Percentiles rank a stretch among this genome's conserved stretches.
Conservation (phyloP, 92 coral and sea anemone species). For the Paramuricea clavata region DNA sequence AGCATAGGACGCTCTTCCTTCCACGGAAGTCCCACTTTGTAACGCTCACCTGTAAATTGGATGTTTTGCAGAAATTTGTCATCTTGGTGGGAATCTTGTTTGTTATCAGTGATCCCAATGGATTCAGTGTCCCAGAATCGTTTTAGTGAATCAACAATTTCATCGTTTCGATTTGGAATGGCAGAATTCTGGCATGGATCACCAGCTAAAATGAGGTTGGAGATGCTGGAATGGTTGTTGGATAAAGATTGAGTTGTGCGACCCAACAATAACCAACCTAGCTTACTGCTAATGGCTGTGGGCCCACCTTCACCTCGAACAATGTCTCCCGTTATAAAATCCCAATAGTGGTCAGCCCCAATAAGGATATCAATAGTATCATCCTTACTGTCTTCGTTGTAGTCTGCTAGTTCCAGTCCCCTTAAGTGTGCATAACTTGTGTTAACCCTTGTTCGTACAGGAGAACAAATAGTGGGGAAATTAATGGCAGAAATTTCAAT, state of each 20-base stretch:
- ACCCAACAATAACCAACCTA: slow-evolving; percentile 75
- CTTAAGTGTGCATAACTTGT: slow-evolving; percentile 47
- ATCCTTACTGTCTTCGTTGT: slow-evolving; percentile 15
- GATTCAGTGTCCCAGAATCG: slow-evolving; percentile 70
- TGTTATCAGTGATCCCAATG: slow-evolving; percentile 50
- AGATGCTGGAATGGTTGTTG: neutral
- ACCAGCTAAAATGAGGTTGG: neutral
- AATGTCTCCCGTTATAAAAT: slow-evolving; percentile 61
- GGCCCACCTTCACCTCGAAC: slow-evolving; percentile 65
- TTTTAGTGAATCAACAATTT: slow-evolving; percentile 38
- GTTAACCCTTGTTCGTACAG: slow-evolving; percentile 43
- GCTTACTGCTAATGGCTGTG: slow-evolving; percentile 60
- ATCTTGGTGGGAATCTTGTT: neutral
- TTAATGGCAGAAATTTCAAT: slow-evolving; percentile 44
- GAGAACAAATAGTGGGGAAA: slow-evolving; percentile 67
- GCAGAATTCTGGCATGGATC: neutral
- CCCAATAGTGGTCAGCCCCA: slow-evolving; percentile 78
- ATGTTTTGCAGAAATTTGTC: slow-evolving; percentile 38
- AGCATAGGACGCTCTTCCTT: neutral
- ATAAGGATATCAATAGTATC: slow-evolving; percentile 60
- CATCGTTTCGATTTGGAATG: neutral
- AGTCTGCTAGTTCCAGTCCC: slow-evolving; percentile 49
- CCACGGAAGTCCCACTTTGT: slow-evolving; percentile 58
- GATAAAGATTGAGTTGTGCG: too few relatives aligned
- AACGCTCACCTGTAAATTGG: slow-evolving; percentile 21